Evolutionary conservation across 2,888 invertebrate genomes (phyloP).

Genomic region (Orthosia gothica): DNA sequence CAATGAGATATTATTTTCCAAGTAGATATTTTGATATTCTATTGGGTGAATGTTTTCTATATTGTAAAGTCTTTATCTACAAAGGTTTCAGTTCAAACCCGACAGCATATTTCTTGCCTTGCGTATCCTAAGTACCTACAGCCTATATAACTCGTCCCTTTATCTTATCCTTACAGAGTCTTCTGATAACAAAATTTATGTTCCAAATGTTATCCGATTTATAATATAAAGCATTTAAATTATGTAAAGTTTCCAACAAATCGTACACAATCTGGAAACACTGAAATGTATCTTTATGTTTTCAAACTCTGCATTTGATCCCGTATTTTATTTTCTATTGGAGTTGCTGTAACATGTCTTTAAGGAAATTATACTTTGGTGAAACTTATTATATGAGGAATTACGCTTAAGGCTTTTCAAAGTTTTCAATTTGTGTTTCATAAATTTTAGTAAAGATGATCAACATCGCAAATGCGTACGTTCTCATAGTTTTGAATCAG

Average conservation of each 20-base stretch:
- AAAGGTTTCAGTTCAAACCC: slow-evolving; percentile 38
- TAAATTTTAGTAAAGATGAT: background rate
- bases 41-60: background rate
- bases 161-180: slow-evolving; percentile 76
- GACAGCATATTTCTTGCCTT: slow-evolving; percentile 41
- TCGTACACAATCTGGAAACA: slow-evolving; percentile 45
- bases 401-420: slow-evolving; percentile 7
- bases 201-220: slow-evolving; percentile 62
- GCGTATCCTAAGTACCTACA: slow-evolving; percentile 61
- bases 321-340: slow-evolving; percentile 45
- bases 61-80: slow-evolving; percentile 8
- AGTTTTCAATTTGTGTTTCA: slow-evolving; percentile 17
- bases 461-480: background rate
- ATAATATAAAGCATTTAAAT: slow-evolving; percentile 63
- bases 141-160: slow-evolving; percentile 69
- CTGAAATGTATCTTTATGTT: slow-evolving; percentile 50
- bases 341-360: slow-evolving; percentile 19
- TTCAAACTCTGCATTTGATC: slow-evolving; percentile 44
- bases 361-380: slow-evolving; percentile 30
- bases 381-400: slow-evolving; percentile 19
- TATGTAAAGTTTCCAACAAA: slow-evolving; percentile 64
- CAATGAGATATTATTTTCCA: background rate
- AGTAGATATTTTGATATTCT: background rate
- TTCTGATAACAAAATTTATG: slow-evolving; percentile 77
- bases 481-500: background rate